These are phyloP conservation scores for Anagyrus pseudococci DNA, from an alignment of 2,888 invertebrate species.

Conservation along the genomic window DNA sequence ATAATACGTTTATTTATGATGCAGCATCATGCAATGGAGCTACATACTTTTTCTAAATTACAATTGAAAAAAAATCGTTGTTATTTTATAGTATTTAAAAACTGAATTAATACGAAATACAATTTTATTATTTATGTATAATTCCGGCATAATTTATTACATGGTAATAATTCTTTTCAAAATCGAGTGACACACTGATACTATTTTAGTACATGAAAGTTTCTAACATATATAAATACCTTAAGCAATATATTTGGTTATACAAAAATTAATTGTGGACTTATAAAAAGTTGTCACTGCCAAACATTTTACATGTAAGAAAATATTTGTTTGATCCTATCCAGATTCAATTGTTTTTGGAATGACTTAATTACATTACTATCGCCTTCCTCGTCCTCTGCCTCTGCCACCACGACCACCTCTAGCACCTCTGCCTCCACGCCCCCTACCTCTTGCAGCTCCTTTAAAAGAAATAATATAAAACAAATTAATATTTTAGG, in stretches of 20 bases:
- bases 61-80: conserved; percentile 25
- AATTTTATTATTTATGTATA: conserved; percentile 37
- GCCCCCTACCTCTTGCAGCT: conserved; percentile 74
- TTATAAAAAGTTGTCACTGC: conserved; percentile 16
- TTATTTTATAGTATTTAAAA: conserved; percentile 40
- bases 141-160: conserved; percentile 27
- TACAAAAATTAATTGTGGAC: conserved; percentile 24
- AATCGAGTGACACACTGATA: conserved; percentile 6
- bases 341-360: conserved; percentile 13
- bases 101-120: conserved; percentile 34
- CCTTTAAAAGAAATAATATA: conserved; percentile 48
- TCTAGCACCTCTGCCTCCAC: conserved; percentile 75
- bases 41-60: conserved; percentile 76
- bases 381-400: conserved; percentile 67
- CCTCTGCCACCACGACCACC: conserved; percentile 78
- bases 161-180: conserved; percentile 22
- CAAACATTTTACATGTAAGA: conserved; percentile 13
- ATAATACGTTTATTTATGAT: conserved; percentile 96
- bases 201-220: conserved; percentile 27
- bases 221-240: conserved; percentile 33
- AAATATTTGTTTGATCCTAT: not conserved
- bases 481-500: conserved; percentile 6
- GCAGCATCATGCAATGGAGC: conserved; percentile 87
- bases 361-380: conserved; percentile 43
- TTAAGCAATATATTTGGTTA: conserved; percentile 34